Evolutionary conservation across 2,888 invertebrate species (phyloP).

Genomic region (Stegophylla sp.): DNA sequence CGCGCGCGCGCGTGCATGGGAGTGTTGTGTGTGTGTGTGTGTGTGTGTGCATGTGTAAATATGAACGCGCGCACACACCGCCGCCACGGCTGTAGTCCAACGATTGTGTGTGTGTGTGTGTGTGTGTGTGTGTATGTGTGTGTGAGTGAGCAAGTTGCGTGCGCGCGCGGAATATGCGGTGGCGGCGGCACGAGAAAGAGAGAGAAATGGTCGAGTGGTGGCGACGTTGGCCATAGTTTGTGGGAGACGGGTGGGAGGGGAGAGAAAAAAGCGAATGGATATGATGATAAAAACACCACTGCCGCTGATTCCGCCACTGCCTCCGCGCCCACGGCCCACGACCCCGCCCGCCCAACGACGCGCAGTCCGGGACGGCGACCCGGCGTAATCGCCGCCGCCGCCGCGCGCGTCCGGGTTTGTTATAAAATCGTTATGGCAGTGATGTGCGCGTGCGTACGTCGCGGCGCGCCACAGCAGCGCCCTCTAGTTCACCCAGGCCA

Average conservation of each 20-base stretch:
- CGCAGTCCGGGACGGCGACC: background rate
- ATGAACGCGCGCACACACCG: conserved; percentile 29
- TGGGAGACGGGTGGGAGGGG: background rate
- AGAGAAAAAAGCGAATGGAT: conserved; percentile 17
- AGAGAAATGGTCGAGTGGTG: background rate
- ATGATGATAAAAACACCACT: conserved; percentile 27
- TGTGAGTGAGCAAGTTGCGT: background rate
- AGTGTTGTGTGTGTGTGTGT: background rate
- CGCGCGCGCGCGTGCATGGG: background rate
- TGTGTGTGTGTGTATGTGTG: background rate
- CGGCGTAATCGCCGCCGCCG: conserved; percentile 3
- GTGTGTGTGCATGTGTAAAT: background rate
- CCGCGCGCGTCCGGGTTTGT: conserved; percentile 21
- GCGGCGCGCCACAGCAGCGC: background rate
- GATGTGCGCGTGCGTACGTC: conserved; percentile 44
- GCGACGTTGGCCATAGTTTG: too few relatives aligned
- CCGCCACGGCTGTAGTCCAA: conserved; percentile 3
- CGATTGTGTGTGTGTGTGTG: background rate
- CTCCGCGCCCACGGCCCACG: background rate
- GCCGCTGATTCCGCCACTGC: background rate
- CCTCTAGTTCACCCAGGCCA: conserved; percentile 15
- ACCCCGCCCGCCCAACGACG: background rate
- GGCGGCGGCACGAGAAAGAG: background rate
- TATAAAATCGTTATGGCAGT: conserved; percentile 55
- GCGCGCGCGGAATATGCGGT: background rate